These are phyloP conservation scores for Drosophila sturtevanti DNA, from an alignment of 1,140 invertebrate species.

Conservation along the genomic window DNA sequence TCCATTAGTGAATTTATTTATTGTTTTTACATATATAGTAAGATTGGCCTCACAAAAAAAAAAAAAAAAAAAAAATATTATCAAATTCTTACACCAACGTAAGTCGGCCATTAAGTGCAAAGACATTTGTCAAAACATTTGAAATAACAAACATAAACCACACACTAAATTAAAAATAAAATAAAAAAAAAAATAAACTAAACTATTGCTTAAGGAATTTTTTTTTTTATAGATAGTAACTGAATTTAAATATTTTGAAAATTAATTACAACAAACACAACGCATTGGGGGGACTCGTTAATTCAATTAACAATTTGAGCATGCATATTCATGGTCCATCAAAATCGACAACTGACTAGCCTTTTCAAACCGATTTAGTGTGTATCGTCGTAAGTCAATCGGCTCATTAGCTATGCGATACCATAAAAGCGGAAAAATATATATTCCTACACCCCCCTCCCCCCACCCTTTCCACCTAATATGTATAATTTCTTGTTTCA, in stretches of 20 bases:
- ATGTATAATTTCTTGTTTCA: conserved; percentile 48
- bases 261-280: conserved; percentile 60
- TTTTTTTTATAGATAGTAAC: background rate
- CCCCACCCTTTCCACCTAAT: too few relatives aligned
- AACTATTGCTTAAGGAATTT: conserved; percentile 9
- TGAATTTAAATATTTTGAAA: conserved; percentile 34
- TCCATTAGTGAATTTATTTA: background rate
- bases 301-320: conserved; percentile 72
- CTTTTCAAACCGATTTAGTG: conserved; percentile 23
- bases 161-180: too few relatives aligned
- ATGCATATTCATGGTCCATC: conserved; percentile 76
- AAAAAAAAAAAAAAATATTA: too few relatives aligned
- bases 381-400: conserved; percentile 20
- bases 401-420: conserved; percentile 64
- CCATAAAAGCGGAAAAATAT: conserved; percentile 60
- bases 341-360: conserved; percentile 38
- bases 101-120: conserved; percentile 33
- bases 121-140: conserved; percentile 36
- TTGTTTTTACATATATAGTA: background rate
- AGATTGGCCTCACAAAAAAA: too few relatives aligned
- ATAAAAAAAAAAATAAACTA: background rate
- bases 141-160: conserved; percentile 29
- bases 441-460: background rate
- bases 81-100: conserved; percentile 17
- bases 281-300: conserved; percentile 55